A percentile compares a stretch with the other conserved stretches of the same genome.
Evolutionary conservation across 2,113 vertebrate genomes (phyloP).

Genomic region (Lynx canadensis): DNA sequence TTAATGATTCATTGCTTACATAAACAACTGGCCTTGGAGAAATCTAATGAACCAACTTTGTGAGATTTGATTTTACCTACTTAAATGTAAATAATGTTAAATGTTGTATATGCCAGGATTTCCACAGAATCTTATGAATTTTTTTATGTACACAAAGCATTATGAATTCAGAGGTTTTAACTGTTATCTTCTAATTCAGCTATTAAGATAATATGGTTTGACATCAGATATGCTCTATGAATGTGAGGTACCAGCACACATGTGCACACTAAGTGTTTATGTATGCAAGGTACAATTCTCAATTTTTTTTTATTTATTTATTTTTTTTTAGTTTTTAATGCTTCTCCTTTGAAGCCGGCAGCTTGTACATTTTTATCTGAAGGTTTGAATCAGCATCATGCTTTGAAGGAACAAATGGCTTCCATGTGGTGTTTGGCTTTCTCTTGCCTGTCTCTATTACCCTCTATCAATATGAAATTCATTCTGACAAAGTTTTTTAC

Average conservation of each 20-base stretch:
- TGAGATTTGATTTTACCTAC: constrained; percentile 86
- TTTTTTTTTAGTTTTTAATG: constrained; percentile 41
- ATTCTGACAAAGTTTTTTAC: constrained; percentile 62
- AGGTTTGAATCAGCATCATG: constrained; percentile 21
- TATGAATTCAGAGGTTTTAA: constrained; percentile 77
- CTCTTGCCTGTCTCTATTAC: constrained; percentile 28
- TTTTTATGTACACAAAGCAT: constrained; percentile 74
- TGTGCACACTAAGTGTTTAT: constrained; percentile 27
- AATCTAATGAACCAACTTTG: constrained; percentile 85
- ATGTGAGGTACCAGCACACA: constrained; percentile 54
- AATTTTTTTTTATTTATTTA: not conserved
- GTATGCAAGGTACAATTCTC: constrained; percentile 49
- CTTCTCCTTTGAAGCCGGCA: constrained; percentile 66
- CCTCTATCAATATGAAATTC: constrained; percentile 25
- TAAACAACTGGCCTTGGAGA: constrained; percentile 88
- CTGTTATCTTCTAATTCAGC: constrained; percentile 67
- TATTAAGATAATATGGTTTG: constrained; percentile 74
- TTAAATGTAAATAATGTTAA: constrained; percentile 89
- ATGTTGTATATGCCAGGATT: constrained; percentile 83
- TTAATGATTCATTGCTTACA: constrained; percentile 86
- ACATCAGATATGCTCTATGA: constrained; percentile 41
- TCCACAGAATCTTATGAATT: constrained; percentile 73
- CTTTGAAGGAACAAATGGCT: constrained; percentile 67
- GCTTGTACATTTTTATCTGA: constrained; percentile 68
- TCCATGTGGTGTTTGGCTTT: constrained; percentile 40